phyloP scores from a whole-genome alignment of 1,140 invertebrate genomes.

The Asbolus verrucosus region DNA sequence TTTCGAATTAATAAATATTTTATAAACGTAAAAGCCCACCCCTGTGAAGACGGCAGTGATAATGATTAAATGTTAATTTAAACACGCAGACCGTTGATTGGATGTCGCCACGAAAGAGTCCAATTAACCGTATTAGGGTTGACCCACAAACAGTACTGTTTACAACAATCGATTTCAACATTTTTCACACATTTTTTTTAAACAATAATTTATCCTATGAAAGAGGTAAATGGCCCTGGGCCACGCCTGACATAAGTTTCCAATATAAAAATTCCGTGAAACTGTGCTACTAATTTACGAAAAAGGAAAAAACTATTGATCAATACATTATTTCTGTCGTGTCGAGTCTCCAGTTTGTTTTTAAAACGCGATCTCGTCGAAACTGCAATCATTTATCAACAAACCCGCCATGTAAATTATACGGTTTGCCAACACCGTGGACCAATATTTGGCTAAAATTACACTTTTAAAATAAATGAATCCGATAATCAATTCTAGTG shows the following conservation, averaged over 20 bases:
- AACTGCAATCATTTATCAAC: constrained; percentile 34
- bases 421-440: constrained; percentile 19
- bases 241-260: too few relatives aligned
- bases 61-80: constrained; percentile 35
- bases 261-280: not conserved
- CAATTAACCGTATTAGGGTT: constrained; percentile 22
- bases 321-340: constrained; percentile 25
- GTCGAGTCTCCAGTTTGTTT: constrained; percentile 27
- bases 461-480: constrained; percentile 32
- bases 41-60: constrained; percentile 9
- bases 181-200: too few relatives aligned
- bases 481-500: constrained; percentile 4
- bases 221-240: constrained; percentile 10
- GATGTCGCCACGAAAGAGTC: constrained; percentile 1
- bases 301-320: constrained; percentile 19
- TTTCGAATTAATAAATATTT: constrained; percentile 31
- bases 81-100: constrained; percentile 1
- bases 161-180: constrained; percentile 3
- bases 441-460: constrained; percentile 20
- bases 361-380: constrained; percentile 11
- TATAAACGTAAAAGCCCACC: constrained; percentile 7
- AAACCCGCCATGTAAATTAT: constrained; percentile 13
- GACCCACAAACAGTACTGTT: not conserved
- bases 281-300: constrained; percentile 19
- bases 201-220: too few relatives aligned